Evolutionary conservation across 2,113 vertebrate genomes (phyloP).

Genomic region (Rissa tridactyla): DNA sequence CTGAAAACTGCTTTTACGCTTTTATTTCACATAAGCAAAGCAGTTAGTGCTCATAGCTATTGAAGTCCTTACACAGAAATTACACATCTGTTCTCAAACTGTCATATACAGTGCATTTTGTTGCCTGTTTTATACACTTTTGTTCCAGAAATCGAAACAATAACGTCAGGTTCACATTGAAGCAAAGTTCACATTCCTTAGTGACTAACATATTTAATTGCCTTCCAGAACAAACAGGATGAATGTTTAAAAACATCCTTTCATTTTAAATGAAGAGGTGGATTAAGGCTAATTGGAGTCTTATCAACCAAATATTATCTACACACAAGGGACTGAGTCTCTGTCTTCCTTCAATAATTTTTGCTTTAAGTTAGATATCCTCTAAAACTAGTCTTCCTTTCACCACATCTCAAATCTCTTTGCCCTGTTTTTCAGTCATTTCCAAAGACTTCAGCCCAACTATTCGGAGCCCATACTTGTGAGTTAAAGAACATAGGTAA

Average conservation of each 20-base stretch:
- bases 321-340: neutral
- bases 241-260: slow-evolving; percentile 5
- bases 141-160: neutral
- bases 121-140: neutral
- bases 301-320: slow-evolving; percentile 27
- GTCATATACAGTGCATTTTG: neutral
- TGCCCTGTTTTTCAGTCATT: neutral
- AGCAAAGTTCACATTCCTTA: neutral
- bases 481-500: neutral
- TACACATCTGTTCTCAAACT: neutral
- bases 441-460: neutral
- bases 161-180: neutral
- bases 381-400: neutral
- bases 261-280: slow-evolving; percentile 35
- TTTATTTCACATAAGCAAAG: neutral
- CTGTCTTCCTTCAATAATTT: neutral
- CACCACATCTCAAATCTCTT: neutral
- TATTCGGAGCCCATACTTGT: neutral
- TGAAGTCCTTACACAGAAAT: neutral
- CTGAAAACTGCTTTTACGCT: neutral
- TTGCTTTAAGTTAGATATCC: neutral
- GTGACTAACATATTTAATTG: neutral
- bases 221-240: slow-evolving; percentile 6
- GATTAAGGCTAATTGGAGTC: slow-evolving; percentile 51
- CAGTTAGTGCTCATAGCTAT: neutral